Conservation (phyloP, 1,140 invertebrate genomes). For the Oreohelix idahoensis region DNA sequence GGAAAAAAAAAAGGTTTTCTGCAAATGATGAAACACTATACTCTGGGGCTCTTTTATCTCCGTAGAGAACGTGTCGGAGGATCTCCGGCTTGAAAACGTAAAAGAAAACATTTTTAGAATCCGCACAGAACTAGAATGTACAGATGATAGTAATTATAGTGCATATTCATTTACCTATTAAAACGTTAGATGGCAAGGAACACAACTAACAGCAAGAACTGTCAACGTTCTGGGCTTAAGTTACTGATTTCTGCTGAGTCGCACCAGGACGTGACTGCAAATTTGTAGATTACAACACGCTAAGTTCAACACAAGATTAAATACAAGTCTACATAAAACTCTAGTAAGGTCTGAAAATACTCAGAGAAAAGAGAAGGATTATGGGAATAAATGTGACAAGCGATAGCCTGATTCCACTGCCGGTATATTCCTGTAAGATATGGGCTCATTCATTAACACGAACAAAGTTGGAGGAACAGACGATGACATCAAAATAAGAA, state of each 20-base stretch:
- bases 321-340: too few species aligned
- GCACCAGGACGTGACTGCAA: background rate
- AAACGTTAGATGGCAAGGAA: background rate
- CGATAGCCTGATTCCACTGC: too few species aligned
- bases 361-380: too few species aligned
- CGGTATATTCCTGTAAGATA: too few species aligned
- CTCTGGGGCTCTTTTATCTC: constrained; percentile 1
- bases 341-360: too few species aligned
- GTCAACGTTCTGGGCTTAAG: background rate
- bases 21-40: constrained; percentile 2
- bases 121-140: background rate
- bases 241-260: background rate
- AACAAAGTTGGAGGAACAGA: too few species aligned
- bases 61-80: background rate
- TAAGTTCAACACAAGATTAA: background rate
- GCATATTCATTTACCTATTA: constrained; percentile 12
- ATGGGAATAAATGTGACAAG: too few species aligned
- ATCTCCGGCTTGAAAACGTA: background rate
- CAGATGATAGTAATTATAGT: constrained; percentile 13
- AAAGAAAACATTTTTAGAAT: background rate
- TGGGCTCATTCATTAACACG: too few species aligned
- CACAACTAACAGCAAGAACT: background rate
- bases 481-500: too few species aligned
- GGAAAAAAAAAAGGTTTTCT: background rate
- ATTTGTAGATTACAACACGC: background rate